phyloP scores from a whole-genome alignment of 2,888 invertebrate genomes.

The Tinea pellionella region DNA sequence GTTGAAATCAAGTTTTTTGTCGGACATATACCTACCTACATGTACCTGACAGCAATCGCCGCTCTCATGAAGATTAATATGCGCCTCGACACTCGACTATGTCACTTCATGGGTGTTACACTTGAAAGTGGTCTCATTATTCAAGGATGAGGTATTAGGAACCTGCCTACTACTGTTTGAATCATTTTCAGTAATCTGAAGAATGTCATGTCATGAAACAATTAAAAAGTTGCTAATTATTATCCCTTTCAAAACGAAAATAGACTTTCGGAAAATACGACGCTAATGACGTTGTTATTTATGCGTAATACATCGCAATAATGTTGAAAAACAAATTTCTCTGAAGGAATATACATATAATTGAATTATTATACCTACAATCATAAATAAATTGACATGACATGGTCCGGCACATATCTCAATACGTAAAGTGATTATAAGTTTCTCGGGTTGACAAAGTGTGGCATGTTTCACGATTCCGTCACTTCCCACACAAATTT shows the following conservation, averaged over 20 bases:
- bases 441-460: not conserved
- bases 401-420: not conserved
- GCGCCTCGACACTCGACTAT: too few species aligned
- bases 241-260: not conserved
- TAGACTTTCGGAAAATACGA: not conserved
- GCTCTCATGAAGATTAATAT: too few species aligned
- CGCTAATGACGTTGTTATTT: not conserved
- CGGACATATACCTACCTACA: too few species aligned
- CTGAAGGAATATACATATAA: not conserved
- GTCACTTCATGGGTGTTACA: too few species aligned
- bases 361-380: not conserved
- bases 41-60: too few species aligned
- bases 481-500: not conserved
- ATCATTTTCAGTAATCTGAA: too few species aligned
- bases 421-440: conserved; percentile 7
- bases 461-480: not conserved
- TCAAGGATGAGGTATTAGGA: too few species aligned
- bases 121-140: too few species aligned
- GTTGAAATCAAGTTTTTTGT: too few species aligned
- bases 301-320: not conserved
- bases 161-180: too few species aligned
- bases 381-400: not conserved
- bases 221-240: not conserved
- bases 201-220: not conserved
- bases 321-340: not conserved